phyloP scores from a whole-genome alignment of 2,113 vertebrate genomes.

The Mus pahari region DNA sequence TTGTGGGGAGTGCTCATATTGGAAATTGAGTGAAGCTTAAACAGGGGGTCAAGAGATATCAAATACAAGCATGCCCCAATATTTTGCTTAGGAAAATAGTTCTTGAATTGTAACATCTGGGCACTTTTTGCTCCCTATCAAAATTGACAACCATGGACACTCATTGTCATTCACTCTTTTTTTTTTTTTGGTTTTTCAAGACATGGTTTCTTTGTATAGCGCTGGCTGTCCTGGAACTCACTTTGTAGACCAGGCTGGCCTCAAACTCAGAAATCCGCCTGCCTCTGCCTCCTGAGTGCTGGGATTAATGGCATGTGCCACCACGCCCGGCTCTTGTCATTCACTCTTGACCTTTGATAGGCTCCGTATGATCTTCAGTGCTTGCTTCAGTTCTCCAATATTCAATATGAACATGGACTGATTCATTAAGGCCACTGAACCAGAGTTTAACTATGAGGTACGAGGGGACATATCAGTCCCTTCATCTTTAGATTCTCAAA shows the following conservation, averaged over 20 bases:
- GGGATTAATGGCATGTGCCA: no score
- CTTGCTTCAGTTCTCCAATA: background rate
- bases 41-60: background rate
- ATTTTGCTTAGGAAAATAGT: background rate
- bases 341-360: background rate
- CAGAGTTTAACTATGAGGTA: background rate
- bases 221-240: no score
- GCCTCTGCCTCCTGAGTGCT: no score
- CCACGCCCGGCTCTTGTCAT: no score
- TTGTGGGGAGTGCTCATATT: background rate
- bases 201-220: no score
- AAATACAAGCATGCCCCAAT: background rate
- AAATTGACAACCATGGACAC: background rate
- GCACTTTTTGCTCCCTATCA: background rate
- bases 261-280: no score
- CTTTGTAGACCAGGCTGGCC: no score
- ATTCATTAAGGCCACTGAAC: background rate
- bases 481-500: background rate
- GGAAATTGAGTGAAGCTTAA: background rate
- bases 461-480: background rate
- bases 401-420: background rate
- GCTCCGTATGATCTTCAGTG: background rate
- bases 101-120: background rate
- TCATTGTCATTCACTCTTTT: background rate
- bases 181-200: no score